phyloP scores from a whole-genome alignment of 2,113 vertebrate species.

The Xiphias gladius region DNA sequence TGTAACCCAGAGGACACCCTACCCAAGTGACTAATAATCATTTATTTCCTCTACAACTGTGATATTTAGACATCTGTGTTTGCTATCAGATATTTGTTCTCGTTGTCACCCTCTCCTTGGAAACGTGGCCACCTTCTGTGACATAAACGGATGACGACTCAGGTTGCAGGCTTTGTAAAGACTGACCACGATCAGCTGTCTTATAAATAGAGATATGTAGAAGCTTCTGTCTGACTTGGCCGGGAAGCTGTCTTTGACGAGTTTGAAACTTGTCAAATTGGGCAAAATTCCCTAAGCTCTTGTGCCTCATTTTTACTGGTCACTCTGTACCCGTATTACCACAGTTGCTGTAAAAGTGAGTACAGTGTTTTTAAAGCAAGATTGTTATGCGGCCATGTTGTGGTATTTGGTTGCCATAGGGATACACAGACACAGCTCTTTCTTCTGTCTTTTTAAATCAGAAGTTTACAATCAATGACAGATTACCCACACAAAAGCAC shows the following conservation, averaged over 20 bases:
- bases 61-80: not conserved
- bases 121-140: conserved; percentile 2
- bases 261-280: not conserved
- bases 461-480: not conserved
- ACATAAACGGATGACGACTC: conserved; percentile 2
- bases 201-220: not conserved
- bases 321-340: not conserved
- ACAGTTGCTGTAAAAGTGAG: not conserved
- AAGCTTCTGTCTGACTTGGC: not conserved
- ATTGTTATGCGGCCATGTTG: not conserved
- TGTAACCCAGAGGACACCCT: not conserved
- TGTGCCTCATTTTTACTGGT: not conserved
- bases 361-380: not conserved
- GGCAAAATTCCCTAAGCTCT: not conserved
- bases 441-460: not conserved
- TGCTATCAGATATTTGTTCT: conserved; percentile 26
- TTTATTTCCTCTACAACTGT: not conserved
- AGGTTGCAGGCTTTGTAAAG: conserved; percentile 26
- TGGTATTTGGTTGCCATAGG: not conserved
- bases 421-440: not conserved
- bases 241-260: not conserved
- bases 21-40: conserved; percentile 12
- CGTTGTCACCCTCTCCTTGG: conserved; percentile 31
- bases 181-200: not conserved
- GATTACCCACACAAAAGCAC: not conserved